Percentiles rank a stretch among this genome's conserved stretches.
phyloP scores from a whole-genome alignment of 92 coral and sea anemone genomes.

The Paramuricea clavata region DNA sequence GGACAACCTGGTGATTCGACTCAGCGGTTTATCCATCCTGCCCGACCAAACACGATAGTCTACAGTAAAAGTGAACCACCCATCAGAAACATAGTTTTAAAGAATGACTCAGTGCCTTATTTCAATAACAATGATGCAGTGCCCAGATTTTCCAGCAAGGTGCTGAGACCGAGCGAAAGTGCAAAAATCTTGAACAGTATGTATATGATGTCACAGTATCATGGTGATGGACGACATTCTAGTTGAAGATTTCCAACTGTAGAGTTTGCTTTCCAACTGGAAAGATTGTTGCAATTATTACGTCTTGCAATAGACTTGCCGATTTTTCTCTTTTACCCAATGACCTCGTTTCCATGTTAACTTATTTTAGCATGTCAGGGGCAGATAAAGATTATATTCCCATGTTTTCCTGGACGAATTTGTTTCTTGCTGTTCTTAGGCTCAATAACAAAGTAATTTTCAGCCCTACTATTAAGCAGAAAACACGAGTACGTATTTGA shows the following conservation, averaged over 20 bases:
- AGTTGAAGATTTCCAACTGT: neutral
- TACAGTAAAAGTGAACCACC: conserved; percentile 19
- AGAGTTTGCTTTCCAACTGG: too few species aligned
- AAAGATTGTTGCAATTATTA: neutral
- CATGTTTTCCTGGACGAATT: too few species aligned
- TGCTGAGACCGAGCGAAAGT: neutral
- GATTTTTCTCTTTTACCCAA: too few species aligned
- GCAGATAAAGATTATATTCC: too few species aligned
- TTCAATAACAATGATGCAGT: conserved; percentile 28
- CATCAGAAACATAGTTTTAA: neutral
- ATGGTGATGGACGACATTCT: conserved; percentile 81
- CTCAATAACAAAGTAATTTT: too few species aligned
- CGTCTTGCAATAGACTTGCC: neutral
- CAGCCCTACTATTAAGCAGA: too few species aligned
- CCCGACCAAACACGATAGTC: conserved; percentile 4
- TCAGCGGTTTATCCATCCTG: neutral
- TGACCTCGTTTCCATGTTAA: too few species aligned
- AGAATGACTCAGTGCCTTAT: neutral
- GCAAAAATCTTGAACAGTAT: neutral
- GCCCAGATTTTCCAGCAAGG: neutral
- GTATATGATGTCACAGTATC: conserved; percentile 80
- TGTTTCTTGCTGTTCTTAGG: too few species aligned
- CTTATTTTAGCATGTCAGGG: too few species aligned
- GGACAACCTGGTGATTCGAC: neutral
- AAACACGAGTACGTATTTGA: too few species aligned